A percentile compares a stretch with the other conserved stretches of the same genome.
Evolutionary conservation across 2,888 invertebrate genomes (phyloP).

Genomic region (Myopa tessellatipennis): DNA sequence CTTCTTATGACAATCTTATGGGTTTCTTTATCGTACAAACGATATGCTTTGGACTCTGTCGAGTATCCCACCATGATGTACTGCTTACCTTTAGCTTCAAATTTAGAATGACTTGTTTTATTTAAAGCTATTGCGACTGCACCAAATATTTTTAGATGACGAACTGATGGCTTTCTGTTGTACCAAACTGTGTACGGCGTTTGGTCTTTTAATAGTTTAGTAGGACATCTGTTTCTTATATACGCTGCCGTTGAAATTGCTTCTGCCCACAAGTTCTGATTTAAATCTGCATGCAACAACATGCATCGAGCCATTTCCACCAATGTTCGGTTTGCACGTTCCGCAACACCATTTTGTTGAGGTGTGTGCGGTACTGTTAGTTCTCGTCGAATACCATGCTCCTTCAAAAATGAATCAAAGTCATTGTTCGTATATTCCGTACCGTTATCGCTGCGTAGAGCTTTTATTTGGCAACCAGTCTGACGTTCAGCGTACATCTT

Average conservation of each 20-base stretch:
- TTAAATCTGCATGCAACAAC: slow-evolving; percentile 48
- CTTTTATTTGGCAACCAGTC: slow-evolving; percentile 38
- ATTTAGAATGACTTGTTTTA: slow-evolving; percentile 43
- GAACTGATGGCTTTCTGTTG: slow-evolving; percentile 44
- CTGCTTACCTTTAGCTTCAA: slow-evolving; percentile 44
- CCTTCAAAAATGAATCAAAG: neutral
- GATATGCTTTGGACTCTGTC: slow-evolving; percentile 42
- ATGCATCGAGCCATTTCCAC: slow-evolving; percentile 55
- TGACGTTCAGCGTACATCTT: slow-evolving; percentile 36
- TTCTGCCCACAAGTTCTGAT: slow-evolving; percentile 50
- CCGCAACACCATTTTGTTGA: slow-evolving; percentile 47
- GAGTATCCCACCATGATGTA: slow-evolving; percentile 47
- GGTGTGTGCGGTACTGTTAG: slow-evolving; percentile 42
- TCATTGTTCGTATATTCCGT: slow-evolving; percentile 18
- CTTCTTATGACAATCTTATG: slow-evolving; percentile 32
- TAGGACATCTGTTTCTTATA: slow-evolving; percentile 45
- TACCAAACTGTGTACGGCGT: slow-evolving; percentile 52
- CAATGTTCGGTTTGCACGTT: slow-evolving; percentile 46
- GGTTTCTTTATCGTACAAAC: slow-evolving; percentile 19
- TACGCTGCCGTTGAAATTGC: slow-evolving; percentile 47
- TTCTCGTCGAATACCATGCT: slow-evolving; percentile 38
- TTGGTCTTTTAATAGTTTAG: slow-evolving; percentile 40
- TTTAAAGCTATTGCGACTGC: slow-evolving; percentile 39
- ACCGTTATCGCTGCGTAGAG: slow-evolving; percentile 39
- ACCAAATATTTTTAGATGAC: slow-evolving; percentile 47